Conservation (phyloP, 2,888 invertebrate genomes). For the Ophion obscuratus region DNA sequence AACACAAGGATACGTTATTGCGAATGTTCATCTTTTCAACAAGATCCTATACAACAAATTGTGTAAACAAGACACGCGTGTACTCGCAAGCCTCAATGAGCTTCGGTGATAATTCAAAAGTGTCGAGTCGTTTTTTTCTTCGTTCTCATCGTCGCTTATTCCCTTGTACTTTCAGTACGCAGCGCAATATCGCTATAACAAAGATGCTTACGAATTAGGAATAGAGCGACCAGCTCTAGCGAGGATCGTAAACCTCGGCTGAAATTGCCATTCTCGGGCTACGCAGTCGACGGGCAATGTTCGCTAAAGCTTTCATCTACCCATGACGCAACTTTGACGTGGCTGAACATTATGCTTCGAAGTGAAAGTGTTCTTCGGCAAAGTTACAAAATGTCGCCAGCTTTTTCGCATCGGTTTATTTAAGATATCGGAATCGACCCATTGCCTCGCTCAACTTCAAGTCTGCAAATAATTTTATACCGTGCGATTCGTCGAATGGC, state of each 20-base stretch:
- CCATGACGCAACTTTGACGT: slow-evolving; percentile 37
- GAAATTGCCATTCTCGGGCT: slow-evolving; percentile 45
- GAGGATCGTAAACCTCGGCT: slow-evolving; percentile 13
- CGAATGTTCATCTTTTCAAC: slow-evolving; percentile 80
- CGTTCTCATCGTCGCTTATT: slow-evolving; percentile 14
- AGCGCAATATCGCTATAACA: slow-evolving; percentile 70
- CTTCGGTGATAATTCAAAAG: slow-evolving; percentile 46
- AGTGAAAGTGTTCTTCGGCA: background rate
- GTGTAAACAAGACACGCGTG: slow-evolving; percentile 78
- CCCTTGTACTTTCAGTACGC: slow-evolving; percentile 61
- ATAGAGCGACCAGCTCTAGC: slow-evolving; percentile 49
- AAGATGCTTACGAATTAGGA: slow-evolving; percentile 72
- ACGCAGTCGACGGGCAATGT: slow-evolving; percentile 32
- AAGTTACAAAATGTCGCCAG: background rate
- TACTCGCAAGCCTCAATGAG: slow-evolving; percentile 66
- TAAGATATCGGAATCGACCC: background rate
- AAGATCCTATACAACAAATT: slow-evolving; percentile 81
- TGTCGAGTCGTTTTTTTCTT: slow-evolving; percentile 44
- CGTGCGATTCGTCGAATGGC: background rate
- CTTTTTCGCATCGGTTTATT: background rate
- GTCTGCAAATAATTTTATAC: no score
- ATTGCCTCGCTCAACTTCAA: background rate
- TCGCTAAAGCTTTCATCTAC: slow-evolving; percentile 37
- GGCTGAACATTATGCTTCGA: slow-evolving; percentile 33
- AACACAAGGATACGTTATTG: slow-evolving; percentile 72